A percentile compares a stretch with the other conserved stretches of the same genome.
phyloP scores from a whole-genome alignment of 1,140 invertebrate species.

The Hycleus phaleratus region DNA sequence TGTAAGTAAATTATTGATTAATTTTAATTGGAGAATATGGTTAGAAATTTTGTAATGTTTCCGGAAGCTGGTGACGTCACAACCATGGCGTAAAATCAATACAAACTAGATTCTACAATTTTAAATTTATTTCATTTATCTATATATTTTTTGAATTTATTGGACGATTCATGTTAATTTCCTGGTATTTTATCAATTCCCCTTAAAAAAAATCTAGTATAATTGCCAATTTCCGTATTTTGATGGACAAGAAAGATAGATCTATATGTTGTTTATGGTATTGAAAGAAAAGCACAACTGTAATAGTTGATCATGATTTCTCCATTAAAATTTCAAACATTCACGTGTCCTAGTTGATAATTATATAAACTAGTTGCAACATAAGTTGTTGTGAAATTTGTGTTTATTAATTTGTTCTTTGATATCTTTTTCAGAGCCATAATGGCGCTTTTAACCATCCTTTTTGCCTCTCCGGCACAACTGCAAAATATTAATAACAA shows the following conservation, averaged over 20 bases:
- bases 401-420: not conserved
- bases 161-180: too few relatives aligned
- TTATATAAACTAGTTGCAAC: not conserved
- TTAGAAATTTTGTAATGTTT: not conserved
- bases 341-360: not conserved
- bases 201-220: too few relatives aligned
- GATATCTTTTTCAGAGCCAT: conserved; percentile 33
- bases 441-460: conserved; percentile 32
- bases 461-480: conserved; percentile 26
- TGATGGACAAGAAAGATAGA: too few relatives aligned
- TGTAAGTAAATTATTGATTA: conserved; percentile 24
- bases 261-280: too few relatives aligned
- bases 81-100: conserved; percentile 1
- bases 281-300: too few relatives aligned
- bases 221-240: too few relatives aligned
- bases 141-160: too few relatives aligned
- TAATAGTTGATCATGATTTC: not conserved
- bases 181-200: too few relatives aligned
- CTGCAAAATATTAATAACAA: conserved; percentile 1
- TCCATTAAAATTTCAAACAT: not conserved
- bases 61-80: not conserved
- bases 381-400: too few relatives aligned
- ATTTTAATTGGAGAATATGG: not conserved
- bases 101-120: not conserved
- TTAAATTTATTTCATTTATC: conserved; percentile 1